Evolutionary conservation across 2,113 vertebrate genomes (phyloP).

Genomic region (Lepidothrix coronata): DNA sequence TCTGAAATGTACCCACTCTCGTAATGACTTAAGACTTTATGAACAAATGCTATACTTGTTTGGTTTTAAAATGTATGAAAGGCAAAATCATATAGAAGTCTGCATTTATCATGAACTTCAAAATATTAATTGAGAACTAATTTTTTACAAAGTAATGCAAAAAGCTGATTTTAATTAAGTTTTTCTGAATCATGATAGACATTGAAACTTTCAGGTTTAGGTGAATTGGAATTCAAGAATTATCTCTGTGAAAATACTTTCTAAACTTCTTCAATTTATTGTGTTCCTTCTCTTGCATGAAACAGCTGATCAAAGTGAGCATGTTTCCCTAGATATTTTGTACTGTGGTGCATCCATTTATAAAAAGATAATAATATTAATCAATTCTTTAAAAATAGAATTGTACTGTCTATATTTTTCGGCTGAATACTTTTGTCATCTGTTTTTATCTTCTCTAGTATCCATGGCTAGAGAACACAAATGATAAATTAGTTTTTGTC

Average conservation of each 20-base stretch:
- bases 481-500: not conserved
- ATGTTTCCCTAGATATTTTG: not conserved
- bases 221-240: not conserved
- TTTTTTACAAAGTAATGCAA: not conserved
- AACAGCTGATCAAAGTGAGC: not conserved
- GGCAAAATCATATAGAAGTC: not conserved
- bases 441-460: not conserved
- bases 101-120: not conserved
- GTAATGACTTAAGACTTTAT: not conserved
- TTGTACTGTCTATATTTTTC: rapidly evolving
- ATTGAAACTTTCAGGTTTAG: not conserved
- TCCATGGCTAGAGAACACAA: not conserved
- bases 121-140: not conserved
- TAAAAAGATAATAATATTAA: not conserved
- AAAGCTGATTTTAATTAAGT: not conserved
- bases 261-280: not conserved
- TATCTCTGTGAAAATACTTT: not conserved
- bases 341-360: not conserved
- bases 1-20: not conserved
- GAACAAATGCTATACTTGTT: not conserved
- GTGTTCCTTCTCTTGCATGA: not conserved
- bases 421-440: not conserved
- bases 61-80: not conserved
- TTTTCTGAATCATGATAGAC: not conserved
- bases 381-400: not conserved